phyloP scores from a whole-genome alignment of 2,113 vertebrate genomes.

The Talpa occidentalis region DNA sequence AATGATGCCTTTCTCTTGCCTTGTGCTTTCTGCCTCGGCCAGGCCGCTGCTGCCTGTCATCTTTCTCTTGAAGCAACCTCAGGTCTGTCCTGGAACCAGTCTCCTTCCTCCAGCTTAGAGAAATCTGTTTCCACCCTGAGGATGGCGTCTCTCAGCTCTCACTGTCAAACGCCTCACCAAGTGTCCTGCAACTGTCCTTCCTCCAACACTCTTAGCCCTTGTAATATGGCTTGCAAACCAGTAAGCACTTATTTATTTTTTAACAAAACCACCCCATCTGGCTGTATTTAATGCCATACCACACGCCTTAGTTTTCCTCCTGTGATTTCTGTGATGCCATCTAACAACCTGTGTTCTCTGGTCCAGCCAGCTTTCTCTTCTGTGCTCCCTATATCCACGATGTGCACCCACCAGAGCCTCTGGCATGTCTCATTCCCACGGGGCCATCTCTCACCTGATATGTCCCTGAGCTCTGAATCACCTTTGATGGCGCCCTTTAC shows the following conservation, averaged over 20 bases:
- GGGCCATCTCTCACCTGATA: neutral
- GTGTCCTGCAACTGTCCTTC: rapidly evolving
- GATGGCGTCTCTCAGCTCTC: neutral
- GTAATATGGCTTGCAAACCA: neutral
- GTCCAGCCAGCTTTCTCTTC: neutral
- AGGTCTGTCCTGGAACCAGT: neutral
- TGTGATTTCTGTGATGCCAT: neutral
- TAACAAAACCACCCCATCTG: too few relatives aligned
- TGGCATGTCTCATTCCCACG: rapidly evolving
- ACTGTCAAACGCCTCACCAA: neutral
- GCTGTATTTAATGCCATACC: neutral
- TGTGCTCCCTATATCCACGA: rapidly evolving
- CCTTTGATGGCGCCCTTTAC: neutral
- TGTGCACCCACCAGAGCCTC: too few relatives aligned
- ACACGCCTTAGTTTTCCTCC: neutral
- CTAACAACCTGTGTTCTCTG: neutral
- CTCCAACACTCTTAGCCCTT: neutral
- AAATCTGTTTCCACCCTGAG: neutral
- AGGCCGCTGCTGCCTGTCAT: neutral
- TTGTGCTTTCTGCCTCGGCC: neutral
- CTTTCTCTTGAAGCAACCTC: neutral
- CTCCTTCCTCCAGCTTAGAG: neutral
- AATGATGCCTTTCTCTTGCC: neutral
- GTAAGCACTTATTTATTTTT: neutral
- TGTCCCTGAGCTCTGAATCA: neutral